A percentile compares a stretch with the other conserved stretches of the same genome.
Conservation (phyloP, 2,888 invertebrate species). For the Hirudinaria manillensis region DNA sequence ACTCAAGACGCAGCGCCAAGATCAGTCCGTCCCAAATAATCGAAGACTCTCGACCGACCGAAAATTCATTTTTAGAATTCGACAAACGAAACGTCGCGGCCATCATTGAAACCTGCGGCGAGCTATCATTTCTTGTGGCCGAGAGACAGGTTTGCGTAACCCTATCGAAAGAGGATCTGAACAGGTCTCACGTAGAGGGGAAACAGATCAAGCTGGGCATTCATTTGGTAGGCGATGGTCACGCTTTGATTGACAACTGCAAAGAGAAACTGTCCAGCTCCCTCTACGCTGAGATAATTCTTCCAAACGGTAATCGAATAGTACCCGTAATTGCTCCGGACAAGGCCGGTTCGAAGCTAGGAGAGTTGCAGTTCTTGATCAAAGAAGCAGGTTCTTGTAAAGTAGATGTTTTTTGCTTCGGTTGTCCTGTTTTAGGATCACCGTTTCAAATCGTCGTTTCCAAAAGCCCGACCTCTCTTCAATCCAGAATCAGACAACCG, state of each 20-base stretch:
- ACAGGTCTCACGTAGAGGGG: neutral
- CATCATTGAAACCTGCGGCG: neutral
- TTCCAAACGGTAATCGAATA: constrained; percentile 15
- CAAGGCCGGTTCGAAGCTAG: neutral
- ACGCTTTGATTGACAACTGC: neutral
- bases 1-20: neutral
- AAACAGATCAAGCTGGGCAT: constrained; percentile 12
- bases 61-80: constrained; percentile 22
- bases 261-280: neutral
- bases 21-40: neutral
- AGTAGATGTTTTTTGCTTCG: constrained; percentile 9
- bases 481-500: neutral
- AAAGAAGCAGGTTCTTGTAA: constrained; percentile 4
- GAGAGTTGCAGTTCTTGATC: constrained; percentile 12
- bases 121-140: neutral
- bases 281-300: neutral
- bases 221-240: neutral
- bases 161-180: constrained; percentile 18
- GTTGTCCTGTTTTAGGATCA: neutral
- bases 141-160: constrained; percentile 18
- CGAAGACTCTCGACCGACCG: neutral
- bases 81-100: neutral
- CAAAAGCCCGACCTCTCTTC: neutral
- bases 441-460: constrained; percentile 10
- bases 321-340: neutral